Conservation (phyloP, 2,888 invertebrate species). For the Ochropleura leucogaster region DNA sequence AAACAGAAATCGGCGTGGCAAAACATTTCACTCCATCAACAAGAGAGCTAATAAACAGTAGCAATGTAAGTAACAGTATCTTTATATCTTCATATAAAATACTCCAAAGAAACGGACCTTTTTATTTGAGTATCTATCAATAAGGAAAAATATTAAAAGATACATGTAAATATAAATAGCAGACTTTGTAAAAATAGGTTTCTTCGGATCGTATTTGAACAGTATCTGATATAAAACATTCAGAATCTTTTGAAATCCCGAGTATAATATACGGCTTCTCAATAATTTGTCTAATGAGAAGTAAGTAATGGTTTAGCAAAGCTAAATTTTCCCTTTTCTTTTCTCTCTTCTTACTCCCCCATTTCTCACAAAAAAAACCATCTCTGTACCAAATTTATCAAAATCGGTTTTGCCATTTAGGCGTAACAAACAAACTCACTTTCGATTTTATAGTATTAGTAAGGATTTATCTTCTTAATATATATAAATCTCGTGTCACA, state of each 20-base stretch:
- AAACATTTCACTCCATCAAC: constrained; percentile 13
- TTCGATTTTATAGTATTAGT: too few species aligned
- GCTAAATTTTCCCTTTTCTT: too few species aligned
- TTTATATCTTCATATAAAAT: constrained; percentile 20
- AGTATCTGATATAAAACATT: constrained; percentile 20
- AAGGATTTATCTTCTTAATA: too few species aligned
- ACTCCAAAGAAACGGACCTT: constrained; percentile 25
- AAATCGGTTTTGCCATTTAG: too few species aligned
- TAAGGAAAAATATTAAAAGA: constrained; percentile 55
- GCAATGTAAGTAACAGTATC: not conserved
- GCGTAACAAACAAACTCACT: too few species aligned
- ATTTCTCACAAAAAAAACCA: too few species aligned
- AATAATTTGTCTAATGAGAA: not conserved
- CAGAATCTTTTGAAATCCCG: constrained; percentile 29
- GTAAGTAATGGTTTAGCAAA: not conserved
- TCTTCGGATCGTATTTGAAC: constrained; percentile 39
- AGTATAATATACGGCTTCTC: not conserved
- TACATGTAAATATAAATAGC: constrained; percentile 42
- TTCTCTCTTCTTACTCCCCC: too few species aligned
- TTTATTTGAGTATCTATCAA: constrained; percentile 40
- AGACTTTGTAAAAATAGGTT: constrained; percentile 30
- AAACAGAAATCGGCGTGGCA: not conserved
- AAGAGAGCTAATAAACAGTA: constrained; percentile 28
- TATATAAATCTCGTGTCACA: too few species aligned
- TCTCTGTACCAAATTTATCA: too few species aligned